Evolutionary conservation across 2,797 vertebrate species (phyloP), one percentile per base, ranked within the genome.

Genomic region (Pterois miles): DNA sequence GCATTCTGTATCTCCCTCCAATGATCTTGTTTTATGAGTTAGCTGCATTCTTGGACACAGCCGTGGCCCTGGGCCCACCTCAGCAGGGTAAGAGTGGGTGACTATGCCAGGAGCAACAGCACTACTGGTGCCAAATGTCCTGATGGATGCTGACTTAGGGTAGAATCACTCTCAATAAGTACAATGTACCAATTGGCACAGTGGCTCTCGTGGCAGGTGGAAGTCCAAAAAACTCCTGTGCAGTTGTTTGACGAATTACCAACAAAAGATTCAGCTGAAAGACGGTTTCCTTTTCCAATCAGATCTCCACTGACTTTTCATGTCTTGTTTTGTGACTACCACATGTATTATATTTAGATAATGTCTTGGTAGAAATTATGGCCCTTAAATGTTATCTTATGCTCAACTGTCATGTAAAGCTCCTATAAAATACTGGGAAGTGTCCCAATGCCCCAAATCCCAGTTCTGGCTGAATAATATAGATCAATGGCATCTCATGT

Each of bases 91-190:
- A 76, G 74, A 78, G 73, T 31, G 77, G 73, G 70, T 27, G 60
- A 65, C 60, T 59, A 20, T 92, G 91, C 89, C 93, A 90, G 88
- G 65, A 91, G 82, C 81, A 71, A 65, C 46, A 0, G 75, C 59
- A 38, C 71, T 20, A 2, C 74, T 71, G 81, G 71, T 91, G 91
- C 91, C 91, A 95, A 93, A 82, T 79, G 81, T 80, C 82, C 84
- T 90, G 89, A 94, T 91, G 88, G 90, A 94, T 95, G 93, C 92
- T 92, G 89, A 92, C 90, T 92, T 90, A 81, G 85, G 69, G 84
- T 82, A 81, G 88, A 88, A 91, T 94, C 89, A 90, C 93, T 94
- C 85, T 93, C 89, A 88, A 84, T 95, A 93, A 95, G 90, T 89
- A 88, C 88, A 85, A 80, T 89, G 85, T 88, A 85, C 77, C 83